phyloP scores from a whole-genome alignment of 2,797 vertebrate genomes.

The Pitangus sulphuratus region DNA sequence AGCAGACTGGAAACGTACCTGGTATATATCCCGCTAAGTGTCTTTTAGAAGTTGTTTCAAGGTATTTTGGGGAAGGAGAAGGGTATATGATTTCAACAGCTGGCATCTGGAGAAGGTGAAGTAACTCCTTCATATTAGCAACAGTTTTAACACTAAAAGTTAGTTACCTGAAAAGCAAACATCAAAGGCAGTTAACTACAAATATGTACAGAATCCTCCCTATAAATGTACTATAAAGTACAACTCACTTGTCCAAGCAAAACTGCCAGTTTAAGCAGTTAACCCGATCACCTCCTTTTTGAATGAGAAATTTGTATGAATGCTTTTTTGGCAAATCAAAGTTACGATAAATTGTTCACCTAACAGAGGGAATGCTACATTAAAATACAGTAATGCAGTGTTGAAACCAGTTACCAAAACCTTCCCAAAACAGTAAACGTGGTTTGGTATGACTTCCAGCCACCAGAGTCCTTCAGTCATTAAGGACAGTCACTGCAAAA shows the following conservation, averaged over 20 bases:
- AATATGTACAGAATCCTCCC: not conserved
- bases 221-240: fast-evolving
- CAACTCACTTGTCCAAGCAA: not conserved
- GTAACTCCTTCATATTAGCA: not conserved
- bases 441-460: not conserved
- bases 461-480: not conserved
- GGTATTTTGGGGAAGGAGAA: not conserved
- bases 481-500: not conserved
- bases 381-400: fast-evolving
- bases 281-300: not conserved
- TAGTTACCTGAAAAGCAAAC: not conserved
- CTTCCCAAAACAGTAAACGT: not conserved
- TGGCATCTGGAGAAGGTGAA: not conserved
- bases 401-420: not conserved
- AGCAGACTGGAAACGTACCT: not conserved
- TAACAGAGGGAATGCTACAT: not conserved
- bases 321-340: not conserved
- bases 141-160: not conserved
- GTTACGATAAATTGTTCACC: not conserved
- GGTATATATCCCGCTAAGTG: fast-evolving
- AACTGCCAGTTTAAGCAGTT: not conserved
- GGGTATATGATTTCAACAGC: not conserved
- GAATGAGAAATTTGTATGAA: not conserved
- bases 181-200: not conserved
- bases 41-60: not conserved